phyloP scores from a whole-genome alignment of 2,113 vertebrate genomes.

The Podocnemis expansa region DNA sequence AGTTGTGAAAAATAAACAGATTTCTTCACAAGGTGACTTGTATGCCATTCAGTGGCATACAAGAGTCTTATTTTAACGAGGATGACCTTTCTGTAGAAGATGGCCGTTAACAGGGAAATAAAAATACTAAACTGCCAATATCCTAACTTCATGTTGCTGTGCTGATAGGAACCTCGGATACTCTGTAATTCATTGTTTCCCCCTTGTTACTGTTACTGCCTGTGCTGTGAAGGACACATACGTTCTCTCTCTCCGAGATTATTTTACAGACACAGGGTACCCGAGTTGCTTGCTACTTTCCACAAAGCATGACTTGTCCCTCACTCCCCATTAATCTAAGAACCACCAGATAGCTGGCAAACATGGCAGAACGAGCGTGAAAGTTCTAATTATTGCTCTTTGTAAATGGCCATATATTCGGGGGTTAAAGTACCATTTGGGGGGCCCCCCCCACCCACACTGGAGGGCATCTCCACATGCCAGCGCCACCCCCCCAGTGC shows the following conservation, averaged over 20 bases:
- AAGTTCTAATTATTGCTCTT: neutral
- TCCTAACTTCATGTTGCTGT: neutral
- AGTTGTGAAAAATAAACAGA: neutral
- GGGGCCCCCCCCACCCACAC: too few relatives aligned
- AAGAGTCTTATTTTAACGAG: conserved; percentile 22
- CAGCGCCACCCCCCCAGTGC: too few relatives aligned
- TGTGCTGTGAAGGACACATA: neutral
- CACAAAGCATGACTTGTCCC: neutral
- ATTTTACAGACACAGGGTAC: neutral
- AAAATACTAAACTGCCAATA: neutral
- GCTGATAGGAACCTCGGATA: neutral
- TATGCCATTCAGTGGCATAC: conserved; percentile 30
- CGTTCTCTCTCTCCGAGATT: neutral
- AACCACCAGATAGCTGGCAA: neutral
- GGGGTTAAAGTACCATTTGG: too few relatives aligned
- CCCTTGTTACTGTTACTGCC: neutral
- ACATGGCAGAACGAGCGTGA: neutral
- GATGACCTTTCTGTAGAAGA: neutral
- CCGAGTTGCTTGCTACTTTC: neutral
- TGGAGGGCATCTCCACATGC: too few relatives aligned
- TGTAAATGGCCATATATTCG: neutral
- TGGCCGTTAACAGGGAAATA: neutral
- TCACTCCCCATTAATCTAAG: neutral
- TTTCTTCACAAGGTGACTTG: neutral
- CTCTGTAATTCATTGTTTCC: neutral